phyloP scores from a whole-genome alignment of 2,113 vertebrate species.

The Phoxinus phoxinus region DNA sequence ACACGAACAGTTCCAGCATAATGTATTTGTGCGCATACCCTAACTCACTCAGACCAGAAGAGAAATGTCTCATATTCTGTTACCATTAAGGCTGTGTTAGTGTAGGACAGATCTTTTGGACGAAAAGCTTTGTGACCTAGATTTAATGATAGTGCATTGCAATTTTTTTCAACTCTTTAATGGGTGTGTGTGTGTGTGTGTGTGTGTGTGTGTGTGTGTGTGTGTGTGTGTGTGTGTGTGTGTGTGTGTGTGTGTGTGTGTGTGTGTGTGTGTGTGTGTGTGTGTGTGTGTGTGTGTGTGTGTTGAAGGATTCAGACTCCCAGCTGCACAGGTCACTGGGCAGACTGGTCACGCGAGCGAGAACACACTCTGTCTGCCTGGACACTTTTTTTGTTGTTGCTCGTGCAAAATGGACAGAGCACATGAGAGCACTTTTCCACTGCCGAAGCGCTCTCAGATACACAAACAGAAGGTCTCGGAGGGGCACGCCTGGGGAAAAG shows the following conservation, averaged over 20 bases:
- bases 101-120: neutral
- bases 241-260: neutral
- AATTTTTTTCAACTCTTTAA: conserved; percentile 36
- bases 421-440: conserved; percentile 33
- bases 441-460: neutral
- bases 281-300: neutral
- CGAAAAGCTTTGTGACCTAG: conserved; percentile 65
- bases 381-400: neutral
- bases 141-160: conserved; percentile 48
- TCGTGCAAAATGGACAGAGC: neutral
- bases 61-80: neutral
- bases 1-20: neutral
- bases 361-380: conserved; percentile 7
- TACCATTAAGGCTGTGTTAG: neutral
- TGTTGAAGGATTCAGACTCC: neutral
- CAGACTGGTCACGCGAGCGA: conserved; percentile 31
- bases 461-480: conserved; percentile 27
- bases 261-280: conserved; percentile 4
- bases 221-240: neutral
- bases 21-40: neutral
- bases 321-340: conserved; percentile 27
- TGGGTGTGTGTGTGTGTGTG: neutral
- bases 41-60: neutral
- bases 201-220: neutral
- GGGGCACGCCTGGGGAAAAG: conserved; percentile 28